A percentile compares a stretch with the other conserved stretches of the same genome.
These are phyloP conservation scores for Catagonus wagneri DNA, from an alignment of 2,113 vertebrate species.

Conservation along the genomic window DNA sequence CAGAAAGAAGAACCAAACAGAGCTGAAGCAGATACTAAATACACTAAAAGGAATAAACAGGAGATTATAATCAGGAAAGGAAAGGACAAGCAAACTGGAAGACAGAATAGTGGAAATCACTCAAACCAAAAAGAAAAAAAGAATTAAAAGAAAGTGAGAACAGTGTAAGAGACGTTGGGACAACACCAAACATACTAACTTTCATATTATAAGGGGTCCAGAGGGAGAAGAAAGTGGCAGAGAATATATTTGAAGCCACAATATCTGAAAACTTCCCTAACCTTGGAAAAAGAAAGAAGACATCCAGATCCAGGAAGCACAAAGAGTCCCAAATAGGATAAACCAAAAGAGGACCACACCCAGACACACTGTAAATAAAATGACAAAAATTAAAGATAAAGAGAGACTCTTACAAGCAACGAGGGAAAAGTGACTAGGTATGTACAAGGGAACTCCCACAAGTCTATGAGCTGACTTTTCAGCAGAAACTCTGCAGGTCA, in stretches of 20 bases:
- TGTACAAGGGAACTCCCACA: not conserved
- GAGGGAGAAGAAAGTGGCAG: not conserved
- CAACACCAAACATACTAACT: not conserved
- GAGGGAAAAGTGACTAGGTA: not conserved
- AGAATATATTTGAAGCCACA: not conserved
- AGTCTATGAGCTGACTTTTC: not conserved
- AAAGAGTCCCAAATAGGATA: not conserved
- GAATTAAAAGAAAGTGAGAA: not conserved
- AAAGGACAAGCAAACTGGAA: not conserved
- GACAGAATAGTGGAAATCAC: not conserved
- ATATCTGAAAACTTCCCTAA: not conserved
- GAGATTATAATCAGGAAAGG: not conserved
- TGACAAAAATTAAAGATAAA: not conserved
- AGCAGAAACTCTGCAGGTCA: not conserved
- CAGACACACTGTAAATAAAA: not conserved
- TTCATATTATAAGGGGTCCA: not conserved
- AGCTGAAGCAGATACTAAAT: not conserved
- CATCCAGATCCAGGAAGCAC: not conserved
- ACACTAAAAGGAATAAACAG: not conserved
- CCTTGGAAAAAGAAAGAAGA: not conserved
- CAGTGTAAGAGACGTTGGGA: not conserved
- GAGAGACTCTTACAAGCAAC: not conserved
- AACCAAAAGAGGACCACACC: not conserved
- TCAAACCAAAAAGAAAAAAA: not conserved
- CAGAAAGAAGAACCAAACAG: not conserved